Evolutionary conservation across 2,113 vertebrate genomes (phyloP).

Genomic region (Laterallus jamaicensis): DNA sequence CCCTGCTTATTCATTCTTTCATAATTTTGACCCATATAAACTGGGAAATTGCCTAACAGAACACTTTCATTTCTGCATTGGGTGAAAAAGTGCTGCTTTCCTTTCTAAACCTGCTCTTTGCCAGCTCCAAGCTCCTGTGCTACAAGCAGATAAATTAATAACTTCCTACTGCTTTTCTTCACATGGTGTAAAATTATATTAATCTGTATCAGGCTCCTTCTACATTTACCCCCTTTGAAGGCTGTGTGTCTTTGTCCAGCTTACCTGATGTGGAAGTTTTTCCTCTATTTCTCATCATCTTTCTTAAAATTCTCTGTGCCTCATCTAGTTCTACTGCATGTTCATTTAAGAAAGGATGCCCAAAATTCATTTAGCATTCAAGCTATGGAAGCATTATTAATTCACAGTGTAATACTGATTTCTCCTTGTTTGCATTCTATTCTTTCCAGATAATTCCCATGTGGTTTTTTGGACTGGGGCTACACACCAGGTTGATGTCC

Average conservation of each 20-base stretch:
- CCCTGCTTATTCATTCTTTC: background rate
- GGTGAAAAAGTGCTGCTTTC: background rate
- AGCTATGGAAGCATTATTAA: background rate
- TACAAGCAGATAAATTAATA: background rate
- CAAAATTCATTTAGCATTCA: background rate
- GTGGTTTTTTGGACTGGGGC: background rate
- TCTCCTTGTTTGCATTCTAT: background rate
- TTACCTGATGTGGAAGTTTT: background rate
- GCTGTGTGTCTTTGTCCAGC: background rate
- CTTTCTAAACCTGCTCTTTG: background rate
- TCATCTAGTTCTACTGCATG: background rate
- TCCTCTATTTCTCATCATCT: background rate
- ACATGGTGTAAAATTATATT: background rate
- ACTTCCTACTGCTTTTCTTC: background rate
- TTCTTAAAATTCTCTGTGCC: background rate
- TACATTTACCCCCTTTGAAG: background rate
- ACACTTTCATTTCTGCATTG: background rate
- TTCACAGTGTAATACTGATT: background rate
- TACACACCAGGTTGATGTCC: background rate
- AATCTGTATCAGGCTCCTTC: background rate
- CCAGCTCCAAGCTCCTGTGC: background rate
- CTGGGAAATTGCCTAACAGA: background rate
- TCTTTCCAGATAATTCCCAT: background rate
- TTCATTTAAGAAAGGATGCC: background rate
- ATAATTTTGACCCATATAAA: background rate